Evolutionary conservation across 2,113 vertebrate species (phyloP).

Genomic region (Tenebrosternarchus preto): DNA sequence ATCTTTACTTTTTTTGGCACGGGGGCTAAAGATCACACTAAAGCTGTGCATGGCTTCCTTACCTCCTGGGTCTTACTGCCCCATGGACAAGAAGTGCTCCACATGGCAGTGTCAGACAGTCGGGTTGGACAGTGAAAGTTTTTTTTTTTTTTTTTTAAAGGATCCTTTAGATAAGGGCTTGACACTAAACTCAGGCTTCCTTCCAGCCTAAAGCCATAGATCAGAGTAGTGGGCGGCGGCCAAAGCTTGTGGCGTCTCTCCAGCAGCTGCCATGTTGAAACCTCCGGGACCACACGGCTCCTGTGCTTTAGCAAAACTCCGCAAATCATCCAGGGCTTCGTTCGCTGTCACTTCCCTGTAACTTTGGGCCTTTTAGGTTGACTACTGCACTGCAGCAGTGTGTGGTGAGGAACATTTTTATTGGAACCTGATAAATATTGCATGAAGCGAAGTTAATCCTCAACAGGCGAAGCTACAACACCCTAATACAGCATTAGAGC

Average conservation of each 20-base stretch:
- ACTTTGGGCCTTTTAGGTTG: conserved; percentile 1
- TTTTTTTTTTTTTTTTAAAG: background rate
- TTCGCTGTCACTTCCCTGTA: background rate
- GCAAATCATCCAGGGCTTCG: conserved; percentile 8
- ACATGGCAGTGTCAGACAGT: background rate
- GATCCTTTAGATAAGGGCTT: too few species aligned
- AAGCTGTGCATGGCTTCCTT: background rate
- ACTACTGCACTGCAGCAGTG: conserved; percentile 44
- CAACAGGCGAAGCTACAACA: conserved; percentile 34
- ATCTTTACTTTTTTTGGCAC: conserved; percentile 6
- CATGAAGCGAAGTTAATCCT: conserved; percentile 56
- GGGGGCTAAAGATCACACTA: conserved; percentile 14
- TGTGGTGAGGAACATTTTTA: conserved; percentile 50
- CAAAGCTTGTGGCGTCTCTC: background rate
- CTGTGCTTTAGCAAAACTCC: background rate
- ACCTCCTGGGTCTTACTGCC: background rate
- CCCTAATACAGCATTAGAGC: conserved; percentile 30
- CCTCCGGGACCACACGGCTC: background rate
- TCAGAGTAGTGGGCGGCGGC: background rate
- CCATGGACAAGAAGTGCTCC: background rate
- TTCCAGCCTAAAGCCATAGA: background rate
- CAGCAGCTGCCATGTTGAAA: background rate
- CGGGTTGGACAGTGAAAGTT: background rate
- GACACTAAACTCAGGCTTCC: background rate
- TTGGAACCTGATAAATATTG: conserved; percentile 58